Conservation (phyloP, 2,797 vertebrate genomes). For the Erethizon dorsatum region DNA sequence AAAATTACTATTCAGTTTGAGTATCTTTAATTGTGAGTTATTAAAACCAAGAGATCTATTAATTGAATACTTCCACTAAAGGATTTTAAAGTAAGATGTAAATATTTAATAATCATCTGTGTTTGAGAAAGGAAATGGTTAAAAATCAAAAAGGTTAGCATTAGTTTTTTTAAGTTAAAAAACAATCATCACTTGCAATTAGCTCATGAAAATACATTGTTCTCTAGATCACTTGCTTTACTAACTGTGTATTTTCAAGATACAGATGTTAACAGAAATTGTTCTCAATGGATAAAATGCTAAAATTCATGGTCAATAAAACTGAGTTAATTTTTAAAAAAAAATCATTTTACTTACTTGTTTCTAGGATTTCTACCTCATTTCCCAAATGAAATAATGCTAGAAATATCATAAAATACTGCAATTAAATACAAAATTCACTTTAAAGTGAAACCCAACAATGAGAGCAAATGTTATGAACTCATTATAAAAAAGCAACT, state of each 20-base stretch:
- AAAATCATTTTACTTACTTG: constrained; percentile 69
- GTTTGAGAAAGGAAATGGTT: constrained; percentile 76
- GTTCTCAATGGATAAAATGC: constrained; percentile 52
- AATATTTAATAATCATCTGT: constrained; percentile 78
- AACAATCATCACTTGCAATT: constrained; percentile 77
- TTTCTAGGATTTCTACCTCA: constrained; percentile 75
- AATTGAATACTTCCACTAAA: constrained; percentile 89
- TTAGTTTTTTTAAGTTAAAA: constrained; percentile 71
- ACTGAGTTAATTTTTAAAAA: constrained; percentile 59
- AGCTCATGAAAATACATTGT: constrained; percentile 77
- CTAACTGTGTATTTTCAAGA: constrained; percentile 55
- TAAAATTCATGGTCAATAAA: constrained; percentile 73
- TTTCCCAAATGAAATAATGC: constrained; percentile 77
- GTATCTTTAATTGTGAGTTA: constrained; percentile 90
- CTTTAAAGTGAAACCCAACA: constrained; percentile 58
- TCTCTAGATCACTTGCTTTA: constrained; percentile 65
- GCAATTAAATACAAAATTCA: constrained; percentile 73
- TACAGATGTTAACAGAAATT: constrained; percentile 40
- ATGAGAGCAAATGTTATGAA: constrained; percentile 67
- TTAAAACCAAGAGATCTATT: constrained; percentile 93
- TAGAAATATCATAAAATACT: constrained; percentile 62
- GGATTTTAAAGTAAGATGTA: constrained; percentile 82
- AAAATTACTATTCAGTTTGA: constrained; percentile 91
- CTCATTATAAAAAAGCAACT: constrained; percentile 67
- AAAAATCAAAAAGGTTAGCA: constrained; percentile 90